phyloP scores from a whole-genome alignment of 2,113 vertebrate genomes.

The Platichthys flesus region DNA sequence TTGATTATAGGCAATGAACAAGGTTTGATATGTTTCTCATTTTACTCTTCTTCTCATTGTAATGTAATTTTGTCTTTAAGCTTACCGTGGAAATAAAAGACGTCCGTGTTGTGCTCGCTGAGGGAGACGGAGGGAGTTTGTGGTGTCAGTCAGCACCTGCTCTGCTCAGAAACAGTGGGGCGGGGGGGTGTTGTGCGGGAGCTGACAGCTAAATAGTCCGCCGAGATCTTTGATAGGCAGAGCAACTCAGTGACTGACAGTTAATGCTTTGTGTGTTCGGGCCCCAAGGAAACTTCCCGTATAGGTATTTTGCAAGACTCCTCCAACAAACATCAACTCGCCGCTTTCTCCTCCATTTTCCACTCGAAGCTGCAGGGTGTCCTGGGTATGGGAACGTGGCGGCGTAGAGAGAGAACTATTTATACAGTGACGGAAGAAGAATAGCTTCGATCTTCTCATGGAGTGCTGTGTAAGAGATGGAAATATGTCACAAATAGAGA shows the following conservation, averaged over 20 bases:
- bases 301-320: constrained; percentile 65
- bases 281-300: constrained; percentile 68
- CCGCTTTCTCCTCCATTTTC: constrained; percentile 42
- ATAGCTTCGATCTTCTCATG: constrained; percentile 52
- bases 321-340: constrained; percentile 68
- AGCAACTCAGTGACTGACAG: constrained; percentile 75
- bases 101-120: constrained; percentile 58
- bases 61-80: constrained; percentile 60
- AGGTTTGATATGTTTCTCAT: constrained; percentile 24
- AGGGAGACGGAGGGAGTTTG: constrained; percentile 66
- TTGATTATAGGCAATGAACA: constrained; percentile 36
- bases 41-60: constrained; percentile 28
- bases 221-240: constrained; percentile 79
- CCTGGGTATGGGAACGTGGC: constrained; percentile 41
- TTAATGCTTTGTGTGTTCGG: constrained; percentile 73
- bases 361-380: constrained; percentile 56
- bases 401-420: constrained; percentile 44
- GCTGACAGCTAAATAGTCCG: constrained; percentile 82
- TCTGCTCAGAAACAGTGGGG: constrained; percentile 77
- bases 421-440: constrained; percentile 37
- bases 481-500: constrained; percentile 33
- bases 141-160: constrained; percentile 81
- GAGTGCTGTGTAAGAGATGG: constrained; percentile 48
- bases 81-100: constrained; percentile 61
- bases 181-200: constrained; percentile 60